These are phyloP conservation scores for Melanogrammus aeglefinus DNA, from an alignment of 2,797 vertebrate genomes.

Conservation along the genomic window DNA sequence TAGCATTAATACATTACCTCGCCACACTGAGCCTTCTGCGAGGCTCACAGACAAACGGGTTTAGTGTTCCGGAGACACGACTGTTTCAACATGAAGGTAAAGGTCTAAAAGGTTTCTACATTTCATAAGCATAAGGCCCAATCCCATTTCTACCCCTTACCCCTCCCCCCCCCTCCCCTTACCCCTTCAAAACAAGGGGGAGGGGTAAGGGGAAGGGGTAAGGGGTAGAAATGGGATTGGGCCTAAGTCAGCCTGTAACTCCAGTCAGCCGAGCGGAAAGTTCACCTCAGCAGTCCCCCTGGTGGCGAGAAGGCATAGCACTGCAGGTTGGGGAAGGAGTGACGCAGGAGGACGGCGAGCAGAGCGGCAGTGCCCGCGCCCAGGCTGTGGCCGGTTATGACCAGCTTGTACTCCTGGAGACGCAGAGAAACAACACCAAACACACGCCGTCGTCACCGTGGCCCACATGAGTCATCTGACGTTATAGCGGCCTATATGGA, in stretches of 20 bases:
- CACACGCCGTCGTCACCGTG: neutral
- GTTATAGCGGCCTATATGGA: neutral
- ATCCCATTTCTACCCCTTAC: no score
- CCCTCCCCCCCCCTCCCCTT: no score
- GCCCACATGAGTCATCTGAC: neutral
- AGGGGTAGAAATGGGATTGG: no score
- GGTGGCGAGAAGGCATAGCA: slow-evolving; percentile 96
- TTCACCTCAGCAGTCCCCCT: slow-evolving; percentile 91
- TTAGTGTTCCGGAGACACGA: neutral
- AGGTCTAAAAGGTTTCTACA: neutral
- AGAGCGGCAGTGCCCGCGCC: slow-evolving; percentile 88
- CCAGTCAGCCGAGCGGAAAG: neutral
- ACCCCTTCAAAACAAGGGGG: no score
- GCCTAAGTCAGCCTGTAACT: neutral
- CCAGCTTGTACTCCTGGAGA: slow-evolving; percentile 87
- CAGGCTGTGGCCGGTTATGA: slow-evolving; percentile 93
- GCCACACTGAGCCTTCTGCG: neutral
- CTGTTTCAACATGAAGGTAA: neutral
- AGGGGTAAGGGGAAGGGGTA: no score
- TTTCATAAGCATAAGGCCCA: neutral
- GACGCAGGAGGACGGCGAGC: slow-evolving; percentile 81
- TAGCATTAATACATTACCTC: neutral
- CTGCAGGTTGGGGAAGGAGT: slow-evolving; percentile 77
- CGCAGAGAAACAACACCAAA: slow-evolving; percentile 4
- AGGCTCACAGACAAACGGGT: neutral